Evolutionary conservation across 2,797 vertebrate species (phyloP), one percentile per base, ranked within the genome.

Genomic region (Acanthurus leucopareius): DNA sequence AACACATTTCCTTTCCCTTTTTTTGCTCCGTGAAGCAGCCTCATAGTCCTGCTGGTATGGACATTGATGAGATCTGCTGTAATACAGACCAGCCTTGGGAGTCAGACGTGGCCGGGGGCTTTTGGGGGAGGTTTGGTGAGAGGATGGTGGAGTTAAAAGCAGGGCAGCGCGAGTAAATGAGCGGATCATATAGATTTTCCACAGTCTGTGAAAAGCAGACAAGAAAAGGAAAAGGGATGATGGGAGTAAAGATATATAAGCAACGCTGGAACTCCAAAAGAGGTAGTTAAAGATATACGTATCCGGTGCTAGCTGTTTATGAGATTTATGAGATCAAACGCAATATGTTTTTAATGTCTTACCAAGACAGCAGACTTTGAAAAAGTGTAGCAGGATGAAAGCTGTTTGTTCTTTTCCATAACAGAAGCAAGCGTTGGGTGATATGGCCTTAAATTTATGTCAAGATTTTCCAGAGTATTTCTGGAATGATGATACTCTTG

Each of bases 161-260:
- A 67, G 32, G 48, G 53, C 40, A 53, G 63, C 2, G 5, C 40
- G 57, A 79, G 65, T 79, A 85, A 85, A 91, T 85, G 79, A 91
- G 80, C 10, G 60, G 75, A 84, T 87, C 76, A 83, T 75, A 75
- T 59, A 84, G 80, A 88, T 90, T 92, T 90, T 92, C 84, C 86
- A 90, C 86, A 73, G 90, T 88, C 88, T 90, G 84, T 79, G 69
- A 85, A 83, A 79, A 66, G 64, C 77, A 91, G 88, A 91, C 84
- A 67, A 66, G 65, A 40, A 25, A 42, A 70, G 59, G 68, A 73
- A 75, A 69, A 17, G 6, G 45, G 52, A 70, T 44, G 73, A 70
- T 64, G 75, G 75, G 68, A 75, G 59, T 3, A 56, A 72, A 71
- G 20, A 54, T 59, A 75, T 77, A 70, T 69, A 60, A 54, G 19